Evolutionary conservation across 2,797 vertebrate species (phyloP).

Genomic region (Apogon talboti): DNA sequence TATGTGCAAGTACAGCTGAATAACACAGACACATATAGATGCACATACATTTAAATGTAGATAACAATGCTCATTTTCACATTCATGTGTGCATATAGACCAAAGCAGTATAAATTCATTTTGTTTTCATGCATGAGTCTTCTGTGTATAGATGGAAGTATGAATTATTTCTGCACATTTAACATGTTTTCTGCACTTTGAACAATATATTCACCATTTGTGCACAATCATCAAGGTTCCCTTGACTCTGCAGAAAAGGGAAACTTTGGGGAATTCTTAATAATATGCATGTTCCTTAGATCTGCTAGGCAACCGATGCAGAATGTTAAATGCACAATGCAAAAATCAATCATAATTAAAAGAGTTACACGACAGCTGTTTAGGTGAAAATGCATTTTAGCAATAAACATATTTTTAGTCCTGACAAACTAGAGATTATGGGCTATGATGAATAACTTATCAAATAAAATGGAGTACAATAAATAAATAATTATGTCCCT

Average conservation of each 20-base stretch:
- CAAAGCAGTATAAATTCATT: background rate
- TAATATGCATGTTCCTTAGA: slow-evolving; percentile 33
- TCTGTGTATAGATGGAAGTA: background rate
- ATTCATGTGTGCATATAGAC: background rate
- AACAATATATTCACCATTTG: slow-evolving; percentile 47
- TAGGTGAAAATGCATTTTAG: slow-evolving; percentile 18
- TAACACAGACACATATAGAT: slow-evolving; percentile 1
- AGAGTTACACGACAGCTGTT: slow-evolving; percentile 31
- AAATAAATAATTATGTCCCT: slow-evolving; percentile 12
- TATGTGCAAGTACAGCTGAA: slow-evolving; percentile 2
- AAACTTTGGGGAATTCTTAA: slow-evolving; percentile 28
- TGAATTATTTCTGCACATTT: background rate
- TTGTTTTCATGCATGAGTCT: slow-evolving; percentile 3
- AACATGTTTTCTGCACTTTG: background rate
- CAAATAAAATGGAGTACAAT: background rate
- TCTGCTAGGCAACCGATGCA: slow-evolving; percentile 37
- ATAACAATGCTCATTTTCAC: background rate
- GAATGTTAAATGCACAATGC: slow-evolving; percentile 47
- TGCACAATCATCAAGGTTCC: slow-evolving; percentile 45
- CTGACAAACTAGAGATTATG: background rate
- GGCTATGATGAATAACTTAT: background rate
- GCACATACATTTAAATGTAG: slow-evolving; percentile 16
- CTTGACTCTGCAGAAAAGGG: slow-evolving; percentile 46
- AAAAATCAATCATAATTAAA: slow-evolving; percentile 58
- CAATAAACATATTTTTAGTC: background rate